Base-by-base conservation (phyloP, 2,113 vertebrate genomes). In the Chloroceryle aenea region DNA sequence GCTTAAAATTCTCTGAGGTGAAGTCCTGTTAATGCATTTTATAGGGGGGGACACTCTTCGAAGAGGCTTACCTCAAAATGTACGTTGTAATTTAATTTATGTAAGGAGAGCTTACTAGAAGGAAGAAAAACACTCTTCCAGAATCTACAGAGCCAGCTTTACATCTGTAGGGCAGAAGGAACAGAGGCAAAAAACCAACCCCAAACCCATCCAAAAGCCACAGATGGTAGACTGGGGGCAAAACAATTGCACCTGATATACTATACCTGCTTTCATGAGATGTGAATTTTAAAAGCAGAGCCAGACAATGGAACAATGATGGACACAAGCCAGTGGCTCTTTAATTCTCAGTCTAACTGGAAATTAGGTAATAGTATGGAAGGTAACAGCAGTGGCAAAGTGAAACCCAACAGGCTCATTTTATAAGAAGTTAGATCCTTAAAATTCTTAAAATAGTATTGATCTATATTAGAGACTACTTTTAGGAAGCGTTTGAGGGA, bases 401-500 rank as follows among this genome's bases (percentile, higher is more conserved):
- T 74, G 63, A 92, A 93, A 71, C 12, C n/a, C 68, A 90, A 25
- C 16, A 90, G 22, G 14, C 55, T 86, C 48, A 32, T 85, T 62
- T 36, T 47, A 8, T 61, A 29, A 10, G 42, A 85, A 85, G 13
- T 63, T 30, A 68, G 15, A 78, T 67, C 47, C 29, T 27, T 64
- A 43, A 68, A 79, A 56, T 81, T 83, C 71, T 89, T 90, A 34
- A 83, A 73, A n/a, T 36, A 66, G 30, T 56, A 48, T 43, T 38
- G 12, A 11, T 68, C 22, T 66, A 16, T 73, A 63, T 88, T 77
- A 77, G 26, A 63, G 26, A 25, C 19, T 77, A 47, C 61, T 91
- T 96, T 90, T 76, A 81, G 89, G 68, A 87, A 61, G 23, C n/a
- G 30, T 83, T 95, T 87, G 87, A 73, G 40, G 20, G 43, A 93